Evolutionary conservation across 1,140 invertebrate genomes (phyloP), one percentile per base, ranked within the genome.

Genomic region (Cherax quadricarinatus): DNA sequence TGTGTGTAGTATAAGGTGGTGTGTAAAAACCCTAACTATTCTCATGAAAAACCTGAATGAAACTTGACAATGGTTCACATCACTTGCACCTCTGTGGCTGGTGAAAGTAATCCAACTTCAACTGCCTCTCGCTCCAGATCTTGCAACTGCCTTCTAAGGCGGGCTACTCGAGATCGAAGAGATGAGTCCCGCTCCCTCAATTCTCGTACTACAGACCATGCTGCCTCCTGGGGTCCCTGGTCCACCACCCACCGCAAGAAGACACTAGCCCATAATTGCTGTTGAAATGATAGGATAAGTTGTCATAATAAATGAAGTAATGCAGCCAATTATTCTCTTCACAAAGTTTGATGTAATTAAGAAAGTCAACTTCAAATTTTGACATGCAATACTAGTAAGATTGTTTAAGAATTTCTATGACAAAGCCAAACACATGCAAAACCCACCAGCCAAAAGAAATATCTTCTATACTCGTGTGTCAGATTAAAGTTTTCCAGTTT

Each of bases 231-330:
- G 16, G 89, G 83, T 16, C 84, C 84, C 30, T 91, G 89, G 60
- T 91, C 84, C 24, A 91, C 89, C 83, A 91, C 89, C 89, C 89
- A 91, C 57, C 83, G 18, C 84, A 91, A 75, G 48, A 62, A 91
- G 84, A 91, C 89, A 53, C 83, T 53, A 70, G 30, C 84, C 89
- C 89, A 91, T 21, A 91, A 83, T 91, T 91, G 89, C 89, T 91
- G 83, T 62, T 41, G 30, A 86, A 66, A 86, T 49, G 30, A 62
- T 21, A 24, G 57, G 16, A 62, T 57, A 4, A 57, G 1, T 57
- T 57, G 14, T 57, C 53, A 57, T 9, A 57, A 14, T 9, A 57
- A 57, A 9, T 57, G 53, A 57, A 9, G 53, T 57, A 4, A 57
- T 57, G 53, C 53, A 57, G 53, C 53, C 14, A 57, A 41, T 41